Base-by-base conservation (phyloP, 2,113 vertebrate species). In the Tachuris rubrigastra region DNA sequence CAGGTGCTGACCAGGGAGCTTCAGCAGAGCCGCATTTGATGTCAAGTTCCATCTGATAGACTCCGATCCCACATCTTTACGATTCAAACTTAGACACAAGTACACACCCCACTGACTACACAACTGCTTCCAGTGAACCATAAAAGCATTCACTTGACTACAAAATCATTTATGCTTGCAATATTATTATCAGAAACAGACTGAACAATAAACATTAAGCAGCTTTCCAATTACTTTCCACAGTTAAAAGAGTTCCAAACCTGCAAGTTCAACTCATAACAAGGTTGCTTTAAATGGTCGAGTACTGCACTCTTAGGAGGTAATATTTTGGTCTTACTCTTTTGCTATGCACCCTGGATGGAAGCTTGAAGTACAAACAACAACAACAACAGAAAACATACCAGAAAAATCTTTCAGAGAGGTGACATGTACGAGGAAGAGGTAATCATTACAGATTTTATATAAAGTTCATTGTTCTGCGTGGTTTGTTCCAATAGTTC, bases 171-270 rank as follows among this genome's bases (percentile, higher is more conserved):
- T 60, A 69, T 72, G 60, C 42, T 49, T 86, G 63, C 53, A 62
- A 22, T 81, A 81, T n/a, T 90, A 25, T 47, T 53, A 86, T 71
- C 72, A 96, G 58, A 93, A 94, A 90, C 31, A 86, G 52, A n/a
- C 37, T 0, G 4, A 80, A 50, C 30, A 92, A 93, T 82, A 96
- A 93, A 49, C 52, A 83, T 46, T 30, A 92, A 79, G 58, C 0
- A 0, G 42, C 52, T 59, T 92, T 96, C 56, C 53, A 90, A 91
- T 39, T 33, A 69, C 35, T 72, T 83, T 49, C 42, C 31, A 67
- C 58, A 92, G 41, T 73, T 75, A 62, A 68, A 47, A 31, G 27
- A 80, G 42, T 53, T 85, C 37, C 24, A 75, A 78, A 53, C 52
- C 62, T 33, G 22, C 31, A 76, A 56, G 53, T 47, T 80, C n/a